These are phyloP conservation scores for Thelaira solivaga DNA, from an alignment of 2,888 invertebrate species.

Conservation along the genomic window DNA sequence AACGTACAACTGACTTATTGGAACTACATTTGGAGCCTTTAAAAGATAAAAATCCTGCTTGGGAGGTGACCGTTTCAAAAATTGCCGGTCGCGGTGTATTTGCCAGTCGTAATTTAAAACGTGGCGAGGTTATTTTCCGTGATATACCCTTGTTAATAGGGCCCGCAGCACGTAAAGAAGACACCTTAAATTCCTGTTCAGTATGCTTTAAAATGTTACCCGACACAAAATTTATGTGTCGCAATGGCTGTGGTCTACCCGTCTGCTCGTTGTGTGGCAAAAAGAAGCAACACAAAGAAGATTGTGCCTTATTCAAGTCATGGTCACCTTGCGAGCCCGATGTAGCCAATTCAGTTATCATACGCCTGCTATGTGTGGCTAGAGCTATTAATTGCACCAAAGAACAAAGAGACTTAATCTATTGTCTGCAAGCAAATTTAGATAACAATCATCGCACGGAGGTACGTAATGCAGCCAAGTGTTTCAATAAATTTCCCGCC, in stretches of 20 bases:
- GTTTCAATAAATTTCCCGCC: constrained; percentile 74
- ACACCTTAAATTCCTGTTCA: constrained; percentile 80
- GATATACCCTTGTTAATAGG: constrained; percentile 85
- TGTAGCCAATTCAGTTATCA: constrained; percentile 73
- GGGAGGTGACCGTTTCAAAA: constrained; percentile 81
- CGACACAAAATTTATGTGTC: constrained; percentile 79
- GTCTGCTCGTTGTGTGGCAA: constrained; percentile 84
- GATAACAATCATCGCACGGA: constrained; percentile 75
- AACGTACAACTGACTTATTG: constrained; percentile 73
- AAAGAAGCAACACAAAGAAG: constrained; percentile 80
- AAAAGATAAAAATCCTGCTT: constrained; percentile 76
- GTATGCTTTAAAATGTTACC: constrained; percentile 80
- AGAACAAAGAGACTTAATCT: constrained; percentile 73
- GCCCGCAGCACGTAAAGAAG: constrained; percentile 79
- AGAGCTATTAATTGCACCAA: constrained; percentile 73
- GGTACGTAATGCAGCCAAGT: constrained; percentile 72
- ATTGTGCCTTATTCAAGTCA: constrained; percentile 81
- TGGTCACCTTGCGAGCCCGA: constrained; percentile 79
- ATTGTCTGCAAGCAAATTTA: constrained; percentile 74
- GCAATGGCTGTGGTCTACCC: constrained; percentile 82
- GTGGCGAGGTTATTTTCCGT: constrained; percentile 85
- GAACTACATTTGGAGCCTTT: constrained; percentile 72
- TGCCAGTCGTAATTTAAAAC: constrained; percentile 81
- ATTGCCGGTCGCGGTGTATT: constrained; percentile 85
- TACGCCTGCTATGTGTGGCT: constrained; percentile 72